phyloP scores from a whole-genome alignment of 2,797 vertebrate genomes.

The Bradypodion pumilum region DNA sequence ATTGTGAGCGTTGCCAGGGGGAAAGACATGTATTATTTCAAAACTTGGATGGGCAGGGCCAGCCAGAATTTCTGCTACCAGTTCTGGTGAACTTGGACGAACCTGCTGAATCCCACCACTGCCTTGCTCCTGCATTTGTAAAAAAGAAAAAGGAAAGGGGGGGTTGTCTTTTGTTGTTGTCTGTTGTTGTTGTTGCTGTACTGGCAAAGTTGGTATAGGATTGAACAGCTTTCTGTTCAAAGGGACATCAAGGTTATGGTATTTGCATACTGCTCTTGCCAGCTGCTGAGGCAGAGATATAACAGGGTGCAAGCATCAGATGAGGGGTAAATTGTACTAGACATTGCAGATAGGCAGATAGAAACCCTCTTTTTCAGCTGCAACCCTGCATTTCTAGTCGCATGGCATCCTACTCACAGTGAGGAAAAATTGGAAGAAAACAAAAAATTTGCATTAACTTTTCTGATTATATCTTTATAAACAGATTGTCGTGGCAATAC shows the following conservation, averaged over 20 bases:
- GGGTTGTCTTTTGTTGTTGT: no score
- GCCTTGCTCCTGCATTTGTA: no score
- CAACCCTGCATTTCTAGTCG: background rate
- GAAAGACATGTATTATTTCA: no score
- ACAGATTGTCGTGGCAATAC: slow-evolving; percentile 26
- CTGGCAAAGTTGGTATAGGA: background rate
- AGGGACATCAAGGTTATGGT: background rate
- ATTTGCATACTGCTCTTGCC: background rate
- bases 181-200: background rate
- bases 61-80: no score
- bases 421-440: slow-evolving; percentile 2
- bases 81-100: no score
- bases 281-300: background rate
- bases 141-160: no score
- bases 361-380: background rate
- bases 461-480: slow-evolving; percentile 7
- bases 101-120: no score
- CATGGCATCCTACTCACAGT: background rate
- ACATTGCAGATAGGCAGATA: background rate
- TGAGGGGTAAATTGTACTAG: background rate
- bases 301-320: background rate
- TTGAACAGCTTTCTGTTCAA: background rate
- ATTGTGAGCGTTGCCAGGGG: no score
- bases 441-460: background rate
- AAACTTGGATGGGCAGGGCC: no score